phyloP scores from a whole-genome alignment of 2,113 vertebrate species.

The Forbesichthys agassizii region DNA sequence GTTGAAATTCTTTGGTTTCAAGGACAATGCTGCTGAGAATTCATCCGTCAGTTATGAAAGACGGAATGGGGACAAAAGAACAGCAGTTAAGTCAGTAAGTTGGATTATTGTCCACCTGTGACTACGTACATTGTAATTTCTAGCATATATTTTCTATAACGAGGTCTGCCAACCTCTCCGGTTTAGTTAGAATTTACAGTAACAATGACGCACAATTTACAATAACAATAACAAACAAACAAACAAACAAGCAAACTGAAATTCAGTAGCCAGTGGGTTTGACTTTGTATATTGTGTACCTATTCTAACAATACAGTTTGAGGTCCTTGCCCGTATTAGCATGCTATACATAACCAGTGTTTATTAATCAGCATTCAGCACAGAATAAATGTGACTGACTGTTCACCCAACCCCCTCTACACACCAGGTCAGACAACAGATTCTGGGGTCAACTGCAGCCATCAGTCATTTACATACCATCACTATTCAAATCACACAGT shows the following conservation, averaged over 20 bases:
- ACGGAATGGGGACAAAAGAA: not conserved
- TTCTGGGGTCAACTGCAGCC: not conserved
- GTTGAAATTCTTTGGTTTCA: constrained; percentile 27
- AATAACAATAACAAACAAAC: not conserved
- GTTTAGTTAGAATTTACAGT: too few species aligned
- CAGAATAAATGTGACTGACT: not conserved
- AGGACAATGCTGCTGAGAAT: not conserved
- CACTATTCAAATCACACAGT: constrained; percentile 1
- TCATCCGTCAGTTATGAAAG: constrained; percentile 6
- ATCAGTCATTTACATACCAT: constrained; percentile 3
- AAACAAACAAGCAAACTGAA: not conserved
- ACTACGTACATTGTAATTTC: not conserved
- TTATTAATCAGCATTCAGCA: not conserved
- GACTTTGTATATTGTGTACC: not conserved
- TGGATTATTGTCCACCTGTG: not conserved
- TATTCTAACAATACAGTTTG: not conserved
- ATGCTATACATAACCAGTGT: not conserved
- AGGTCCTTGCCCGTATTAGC: not conserved
- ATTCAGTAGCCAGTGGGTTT: not conserved
- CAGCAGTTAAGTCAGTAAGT: not conserved
- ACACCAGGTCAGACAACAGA: not conserved
- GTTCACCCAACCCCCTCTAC: not conserved
- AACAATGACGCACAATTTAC: too few species aligned
- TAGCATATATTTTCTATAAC: too few species aligned
- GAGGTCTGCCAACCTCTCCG: too few species aligned